Conservation (phyloP, 64 coral and sea anemone species). For the Dendrophyllia cribrosa region DNA sequence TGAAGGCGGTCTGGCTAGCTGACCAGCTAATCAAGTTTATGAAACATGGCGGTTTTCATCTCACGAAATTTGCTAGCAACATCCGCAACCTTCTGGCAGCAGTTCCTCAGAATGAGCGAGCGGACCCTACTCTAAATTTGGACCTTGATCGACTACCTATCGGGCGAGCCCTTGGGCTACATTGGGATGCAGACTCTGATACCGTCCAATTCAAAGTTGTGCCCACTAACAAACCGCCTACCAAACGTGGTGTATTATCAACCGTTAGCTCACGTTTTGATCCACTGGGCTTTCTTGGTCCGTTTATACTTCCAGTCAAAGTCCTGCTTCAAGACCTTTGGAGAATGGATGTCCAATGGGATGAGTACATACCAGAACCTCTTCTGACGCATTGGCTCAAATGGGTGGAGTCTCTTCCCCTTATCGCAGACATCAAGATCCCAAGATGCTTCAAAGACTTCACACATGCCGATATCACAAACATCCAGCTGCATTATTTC, state of each 20-base stretch:
- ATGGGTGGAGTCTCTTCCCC: slow-evolving; percentile 10
- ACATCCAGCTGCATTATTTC: slow-evolving; percentile 53
- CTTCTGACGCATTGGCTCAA: slow-evolving; percentile 4
- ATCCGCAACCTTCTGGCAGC: not conserved
- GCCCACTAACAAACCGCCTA: not conserved
- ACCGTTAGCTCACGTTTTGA: slow-evolving; percentile 35
- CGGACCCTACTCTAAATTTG: not conserved
- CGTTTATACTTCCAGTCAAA: slow-evolving; percentile 39
- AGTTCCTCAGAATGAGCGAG: not conserved
- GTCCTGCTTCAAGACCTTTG: slow-evolving; percentile 38
- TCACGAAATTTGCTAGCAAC: slow-evolving; percentile 60
- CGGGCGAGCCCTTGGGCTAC: slow-evolving; percentile 38
- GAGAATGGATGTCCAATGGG: slow-evolving; percentile 23
- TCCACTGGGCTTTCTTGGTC: slow-evolving; percentile 45
- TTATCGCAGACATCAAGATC: slow-evolving; percentile 31
- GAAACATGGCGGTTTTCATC: not conserved
- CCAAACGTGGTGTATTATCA: slow-evolving; percentile 26
- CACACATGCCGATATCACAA: not conserved
- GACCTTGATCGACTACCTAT: slow-evolving; percentile 21
- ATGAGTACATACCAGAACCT: slow-evolving; percentile 28
- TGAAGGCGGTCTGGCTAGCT: not conserved
- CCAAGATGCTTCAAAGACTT: slow-evolving; percentile 21
- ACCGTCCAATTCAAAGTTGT: slow-evolving; percentile 11
- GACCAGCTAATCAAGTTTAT: not conserved
- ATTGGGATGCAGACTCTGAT: slow-evolving; percentile 41